Conservation (phyloP, 2,888 invertebrate genomes). For the Helicoverpa assulta region DNA sequence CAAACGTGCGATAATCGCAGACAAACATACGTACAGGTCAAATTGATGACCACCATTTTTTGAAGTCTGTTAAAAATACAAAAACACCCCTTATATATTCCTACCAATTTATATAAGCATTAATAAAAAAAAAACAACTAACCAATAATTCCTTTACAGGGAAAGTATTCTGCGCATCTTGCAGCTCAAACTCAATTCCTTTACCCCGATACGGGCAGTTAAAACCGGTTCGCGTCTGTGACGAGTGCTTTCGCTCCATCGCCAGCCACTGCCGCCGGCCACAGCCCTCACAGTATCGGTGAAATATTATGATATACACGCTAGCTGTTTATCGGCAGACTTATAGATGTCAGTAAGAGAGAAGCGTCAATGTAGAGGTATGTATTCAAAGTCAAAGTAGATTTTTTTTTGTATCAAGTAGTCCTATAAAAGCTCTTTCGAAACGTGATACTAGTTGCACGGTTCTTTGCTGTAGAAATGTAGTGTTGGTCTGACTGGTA, state of each 20-base stretch:
- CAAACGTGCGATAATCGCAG: too few species aligned
- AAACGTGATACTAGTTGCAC: too few species aligned
- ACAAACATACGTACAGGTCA: too few species aligned
- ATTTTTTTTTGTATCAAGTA: too few species aligned
- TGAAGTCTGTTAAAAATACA: too few species aligned
- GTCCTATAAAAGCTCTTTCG: too few species aligned
- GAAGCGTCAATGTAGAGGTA: slow-evolving; percentile 8
- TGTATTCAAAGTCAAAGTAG: not conserved
- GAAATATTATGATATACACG: slow-evolving; percentile 56
- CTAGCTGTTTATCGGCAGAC: not conserved
- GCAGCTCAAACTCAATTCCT: slow-evolving; percentile 97
- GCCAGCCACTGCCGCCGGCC: slow-evolving; percentile 71
- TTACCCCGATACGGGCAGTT: slow-evolving; percentile 97
- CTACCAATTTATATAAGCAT: too few species aligned
- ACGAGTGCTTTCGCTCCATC: slow-evolving; percentile 92
- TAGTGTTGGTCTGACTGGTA: not conserved
- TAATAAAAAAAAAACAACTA: too few species aligned
- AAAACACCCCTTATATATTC: too few species aligned
- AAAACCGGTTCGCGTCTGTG: slow-evolving; percentile 98
- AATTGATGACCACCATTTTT: too few species aligned
- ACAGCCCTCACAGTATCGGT: slow-evolving; percentile 67
- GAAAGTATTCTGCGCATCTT: slow-evolving; percentile 98
- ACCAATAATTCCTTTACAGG: slow-evolving; percentile 70
- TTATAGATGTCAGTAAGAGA: not conserved
- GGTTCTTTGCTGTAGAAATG: not conserved